Conservation (phyloP, 2,797 vertebrate genomes). For the Pyrocephalus nanus region DNA sequence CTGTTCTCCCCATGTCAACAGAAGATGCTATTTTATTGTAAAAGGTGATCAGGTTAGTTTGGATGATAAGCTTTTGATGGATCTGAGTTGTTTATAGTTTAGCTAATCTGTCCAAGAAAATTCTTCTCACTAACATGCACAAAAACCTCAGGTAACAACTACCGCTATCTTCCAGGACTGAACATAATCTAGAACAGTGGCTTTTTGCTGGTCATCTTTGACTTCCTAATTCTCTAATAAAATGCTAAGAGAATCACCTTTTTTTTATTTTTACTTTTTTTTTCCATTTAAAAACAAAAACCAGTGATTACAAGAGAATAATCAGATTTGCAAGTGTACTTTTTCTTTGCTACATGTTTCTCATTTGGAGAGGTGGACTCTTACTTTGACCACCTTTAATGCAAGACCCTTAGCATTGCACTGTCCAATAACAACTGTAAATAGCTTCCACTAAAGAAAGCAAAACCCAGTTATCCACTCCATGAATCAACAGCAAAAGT, state of each 20-base stretch:
- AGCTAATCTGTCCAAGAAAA: background rate
- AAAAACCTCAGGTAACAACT: background rate
- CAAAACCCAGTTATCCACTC: background rate
- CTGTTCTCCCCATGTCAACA: background rate
- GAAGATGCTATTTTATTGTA: background rate
- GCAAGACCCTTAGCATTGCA: background rate
- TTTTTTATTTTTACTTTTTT: background rate
- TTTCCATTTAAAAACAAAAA: background rate
- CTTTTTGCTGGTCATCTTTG: background rate
- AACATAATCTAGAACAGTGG: background rate
- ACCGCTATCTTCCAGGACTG: background rate
- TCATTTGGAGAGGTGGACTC: background rate
- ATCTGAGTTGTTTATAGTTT: background rate
- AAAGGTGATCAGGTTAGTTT: background rate
- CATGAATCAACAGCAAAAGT: constrained; percentile 28
- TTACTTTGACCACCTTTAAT: background rate
- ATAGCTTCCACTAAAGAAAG: background rate
- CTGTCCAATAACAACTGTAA: background rate
- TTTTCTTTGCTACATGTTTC: background rate
- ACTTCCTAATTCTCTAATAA: background rate
- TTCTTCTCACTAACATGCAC: background rate
- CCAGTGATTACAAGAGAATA: background rate
- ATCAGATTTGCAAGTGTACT: background rate
- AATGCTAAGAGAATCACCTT: background rate
- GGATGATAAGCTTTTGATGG: background rate